Base-by-base conservation (phyloP, 1,140 invertebrate species). In the Vollenhovia emeryi region DNA sequence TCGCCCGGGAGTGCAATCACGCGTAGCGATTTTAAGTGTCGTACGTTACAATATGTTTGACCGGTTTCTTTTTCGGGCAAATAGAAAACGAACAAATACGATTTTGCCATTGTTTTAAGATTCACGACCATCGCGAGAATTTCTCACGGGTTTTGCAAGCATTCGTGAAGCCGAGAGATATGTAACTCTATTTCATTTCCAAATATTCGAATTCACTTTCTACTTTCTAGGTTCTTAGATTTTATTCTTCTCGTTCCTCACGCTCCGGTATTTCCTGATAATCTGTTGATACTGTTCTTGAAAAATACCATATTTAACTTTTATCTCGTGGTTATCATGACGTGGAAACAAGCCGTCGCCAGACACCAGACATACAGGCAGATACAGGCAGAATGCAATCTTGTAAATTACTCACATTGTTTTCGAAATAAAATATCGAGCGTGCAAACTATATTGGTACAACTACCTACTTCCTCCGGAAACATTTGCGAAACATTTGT, bases 291-390 rank as follows among this genome's bases (percentile, higher is more conserved):
- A 50, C n/a, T 50, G 18, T 13, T 33, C n/a, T 57, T 7, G 18
- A 18, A 88, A 74, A 45, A 50, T 50, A 13, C 11, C 48, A 73
- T 48, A 36, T 75, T 89, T 85, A 21, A 57, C 24, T 64, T 15
- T 88, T 88, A 85, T 88, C 84, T 83, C 3, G 0, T 6, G n/a
- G 45, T 88, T 85, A 86, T 89, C 83, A 52, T 24, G 24, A 40
- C 13, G 1, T 15, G n/a, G 2, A 3, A 27, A 43, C 66, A 24
- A 36, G 30, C 8, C 18, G 5, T 74, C 66, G 50, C 2, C 33
- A 27, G 27, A 11, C 36, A 73, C 86, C 52, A n/a, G 48, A 50
- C 18, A 50, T 11, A 55, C 21, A 6, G 11, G 50, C 27, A 4
- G 43, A 55, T 45, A 18, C 9, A n/a, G 8, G 1, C 18, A 60